Evolutionary conservation across 2,888 invertebrate species (phyloP).

Genomic region (Invenusta paracnida): DNA sequence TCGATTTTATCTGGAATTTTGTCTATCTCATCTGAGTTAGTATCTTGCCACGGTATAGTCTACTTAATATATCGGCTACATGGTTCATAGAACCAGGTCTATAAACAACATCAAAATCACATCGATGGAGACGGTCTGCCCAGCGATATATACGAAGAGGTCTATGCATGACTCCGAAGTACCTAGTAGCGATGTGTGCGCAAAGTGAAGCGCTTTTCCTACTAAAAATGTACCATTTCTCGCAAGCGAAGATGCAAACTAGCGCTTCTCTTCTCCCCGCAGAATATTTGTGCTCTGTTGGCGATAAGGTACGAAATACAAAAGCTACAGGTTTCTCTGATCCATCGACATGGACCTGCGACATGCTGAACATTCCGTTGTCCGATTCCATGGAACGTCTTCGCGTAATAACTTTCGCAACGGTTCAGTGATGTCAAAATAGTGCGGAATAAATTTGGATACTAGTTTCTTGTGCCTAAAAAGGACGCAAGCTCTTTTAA

Average conservation of each 20-base stretch:
- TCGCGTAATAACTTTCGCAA: constrained; percentile 15
- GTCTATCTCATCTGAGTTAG: constrained; percentile 1
- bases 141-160: background rate
- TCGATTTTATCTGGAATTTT: constrained; percentile 26
- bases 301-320: background rate
- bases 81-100: constrained; percentile 1
- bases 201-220: constrained; percentile 15
- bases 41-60: background rate
- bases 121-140: background rate
- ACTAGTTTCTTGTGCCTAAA: background rate
- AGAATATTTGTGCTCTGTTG: constrained; percentile 28
- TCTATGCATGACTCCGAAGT: background rate
- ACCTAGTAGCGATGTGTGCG: background rate
- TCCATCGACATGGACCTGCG: constrained; percentile 40
- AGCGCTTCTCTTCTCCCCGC: constrained; percentile 17
- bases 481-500: background rate
- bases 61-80: constrained; percentile 9
- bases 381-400: constrained; percentile 34
- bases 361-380: constrained; percentile 37
- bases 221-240: constrained; percentile 11
- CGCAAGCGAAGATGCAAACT: constrained; percentile 34
- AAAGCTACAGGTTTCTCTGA: background rate
- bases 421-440: background rate
- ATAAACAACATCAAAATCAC: background rate
- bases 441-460: constrained; percentile 27